A percentile compares a stretch with the other conserved stretches of the same genome.
Conservation (phyloP, 2,888 invertebrate species). For the Idaea dimidiata region DNA sequence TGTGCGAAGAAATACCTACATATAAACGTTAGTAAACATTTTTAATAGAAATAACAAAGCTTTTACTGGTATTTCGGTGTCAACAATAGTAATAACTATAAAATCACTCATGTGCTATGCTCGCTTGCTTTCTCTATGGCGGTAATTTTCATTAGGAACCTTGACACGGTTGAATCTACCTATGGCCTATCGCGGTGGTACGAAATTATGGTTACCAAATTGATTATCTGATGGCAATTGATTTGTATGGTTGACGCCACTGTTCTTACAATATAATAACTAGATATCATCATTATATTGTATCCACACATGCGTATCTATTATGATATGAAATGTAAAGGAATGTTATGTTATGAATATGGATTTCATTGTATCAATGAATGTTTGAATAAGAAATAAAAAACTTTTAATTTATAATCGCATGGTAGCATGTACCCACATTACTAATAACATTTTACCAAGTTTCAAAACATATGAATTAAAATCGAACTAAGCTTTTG, state of each 20-base stretch:
- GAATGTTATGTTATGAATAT: too few relatives aligned
- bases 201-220: not conserved
- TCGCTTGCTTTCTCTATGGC: not conserved
- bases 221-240: not conserved
- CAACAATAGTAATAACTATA: not conserved
- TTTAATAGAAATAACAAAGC: not conserved
- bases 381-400: too few relatives aligned
- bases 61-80: not conserved
- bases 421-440: too few relatives aligned
- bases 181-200: not conserved
- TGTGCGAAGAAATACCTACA: too few relatives aligned
- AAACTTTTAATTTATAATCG: too few relatives aligned
- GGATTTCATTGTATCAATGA: too few relatives aligned
- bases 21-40: not conserved
- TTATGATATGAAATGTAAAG: too few relatives aligned
- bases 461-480: too few relatives aligned
- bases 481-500: too few relatives aligned
- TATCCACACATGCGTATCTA: not conserved
- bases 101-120: not conserved
- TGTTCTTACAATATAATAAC: not conserved
- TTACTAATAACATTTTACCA: too few relatives aligned
- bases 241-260: not conserved
- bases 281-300: not conserved
- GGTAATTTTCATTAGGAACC: not conserved
- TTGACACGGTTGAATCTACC: not conserved